Evolutionary conservation across 2,113 vertebrate genomes (phyloP), one percentile per base, ranked within the genome.

Genomic region (Channa maculata): DNA sequence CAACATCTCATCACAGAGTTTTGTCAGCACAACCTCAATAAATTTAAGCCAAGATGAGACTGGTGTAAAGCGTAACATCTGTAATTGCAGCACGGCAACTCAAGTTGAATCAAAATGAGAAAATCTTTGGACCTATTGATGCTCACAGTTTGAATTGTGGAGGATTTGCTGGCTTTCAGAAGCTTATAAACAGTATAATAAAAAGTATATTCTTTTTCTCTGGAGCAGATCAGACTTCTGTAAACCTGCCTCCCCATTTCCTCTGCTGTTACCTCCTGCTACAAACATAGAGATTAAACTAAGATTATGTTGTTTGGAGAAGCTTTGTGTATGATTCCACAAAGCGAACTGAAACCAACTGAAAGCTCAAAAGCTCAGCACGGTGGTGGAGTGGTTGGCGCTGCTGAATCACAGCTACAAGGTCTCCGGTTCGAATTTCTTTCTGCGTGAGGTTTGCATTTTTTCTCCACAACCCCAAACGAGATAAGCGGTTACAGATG

Each of bases 261-360:
- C 14, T 4, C 41, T 54, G 6, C 5, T 9, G 46, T 33, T 48
- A 8, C 5, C 8, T 49, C 39, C 46, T 65, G 51, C 33, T 24
- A 41, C 43, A 53, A 65, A 70, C 33, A 75, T 8, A 9, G 5
- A 73, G 71, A 75, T 72, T 65, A 65, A 57, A 79, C 13, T 15
- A 5, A 86, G 71, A 79, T 77, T 10, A 77, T 59, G 44, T 65
- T 61, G 60, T 73, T 69, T 77, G 64, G 38, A 69, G 53, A 74
- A 1, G 58, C 50, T 76, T 41, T 72, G 63, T 68, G 24, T 11
- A 1, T 4, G 45, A n/a, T 66, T 49, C 51, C 39, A 52, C 57
- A 51, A 15, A 1, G 6, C 54, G 60, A 46, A 58, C 14, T 13
- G 41, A 63, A 57, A 63, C 14, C 14, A 14, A 5, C 54, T 33